Percentiles rank a stretch among this genome's conserved stretches.
Evolutionary conservation across 1,140 invertebrate species (phyloP).

Genomic region (Sycobia sp.): DNA sequence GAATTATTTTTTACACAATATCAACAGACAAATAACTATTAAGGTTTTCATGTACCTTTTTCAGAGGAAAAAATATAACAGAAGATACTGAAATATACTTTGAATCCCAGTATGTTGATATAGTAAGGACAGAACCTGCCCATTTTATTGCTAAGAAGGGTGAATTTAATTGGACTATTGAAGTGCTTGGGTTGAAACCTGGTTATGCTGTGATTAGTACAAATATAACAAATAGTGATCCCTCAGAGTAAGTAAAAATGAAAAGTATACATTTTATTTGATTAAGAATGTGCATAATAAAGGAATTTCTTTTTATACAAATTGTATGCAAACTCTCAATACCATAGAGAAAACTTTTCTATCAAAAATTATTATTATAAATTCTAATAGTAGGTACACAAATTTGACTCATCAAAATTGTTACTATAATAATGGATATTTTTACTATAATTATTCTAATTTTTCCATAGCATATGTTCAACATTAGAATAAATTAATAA

Average conservation of each 20-base stretch:
- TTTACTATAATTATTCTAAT: too few species aligned
- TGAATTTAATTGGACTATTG: slow-evolving; percentile 57
- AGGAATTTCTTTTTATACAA: neutral
- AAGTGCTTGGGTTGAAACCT: slow-evolving; percentile 63
- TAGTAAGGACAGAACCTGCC: slow-evolving; percentile 42
- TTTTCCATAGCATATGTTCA: too few species aligned
- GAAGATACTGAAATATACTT: slow-evolving; percentile 43
- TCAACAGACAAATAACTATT: too few species aligned
- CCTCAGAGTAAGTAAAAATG: slow-evolving; percentile 57
- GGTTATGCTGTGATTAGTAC: slow-evolving; percentile 65
- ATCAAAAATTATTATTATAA: neutral
- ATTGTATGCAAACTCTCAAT: too few species aligned
- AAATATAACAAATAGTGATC: slow-evolving; percentile 60
- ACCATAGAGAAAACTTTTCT: too few species aligned
- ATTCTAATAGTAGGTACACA: too few species aligned
- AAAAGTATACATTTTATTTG: neutral
- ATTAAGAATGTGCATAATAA: neutral
- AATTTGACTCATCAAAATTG: too few species aligned
- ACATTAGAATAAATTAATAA: too few species aligned
- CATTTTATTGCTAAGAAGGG: slow-evolving; percentile 35
- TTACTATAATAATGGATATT: too few species aligned
- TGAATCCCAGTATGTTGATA: slow-evolving; percentile 48
- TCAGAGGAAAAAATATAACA: slow-evolving; percentile 41
- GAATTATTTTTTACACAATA: too few species aligned
- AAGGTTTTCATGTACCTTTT: too few species aligned